These are phyloP conservation scores for Patella pellucida DNA, from an alignment of 2,888 invertebrate genomes.

Conservation along the genomic window DNA sequence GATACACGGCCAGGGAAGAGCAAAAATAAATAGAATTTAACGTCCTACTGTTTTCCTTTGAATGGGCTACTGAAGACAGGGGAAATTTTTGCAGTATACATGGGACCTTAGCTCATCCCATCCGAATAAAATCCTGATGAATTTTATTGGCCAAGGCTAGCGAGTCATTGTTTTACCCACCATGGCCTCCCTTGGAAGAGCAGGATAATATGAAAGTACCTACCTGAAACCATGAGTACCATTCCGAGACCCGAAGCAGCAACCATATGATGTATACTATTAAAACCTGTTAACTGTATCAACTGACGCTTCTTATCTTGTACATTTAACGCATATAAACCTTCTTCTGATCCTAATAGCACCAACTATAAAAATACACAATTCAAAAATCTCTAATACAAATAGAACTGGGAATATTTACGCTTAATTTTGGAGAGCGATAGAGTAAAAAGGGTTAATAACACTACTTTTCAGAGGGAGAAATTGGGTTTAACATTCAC, in stretches of 20 bases:
- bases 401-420: not conserved
- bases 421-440: not conserved
- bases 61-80: too few species aligned
- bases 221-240: slow-evolving; percentile 78
- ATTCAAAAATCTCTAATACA: not conserved
- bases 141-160: too few species aligned
- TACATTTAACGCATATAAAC: slow-evolving; percentile 74
- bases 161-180: too few species aligned
- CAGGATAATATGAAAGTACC: slow-evolving; percentile 3
- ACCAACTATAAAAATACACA: slow-evolving; percentile 63
- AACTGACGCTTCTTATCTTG: slow-evolving; percentile 57
- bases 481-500: not conserved
- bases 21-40: too few species aligned
- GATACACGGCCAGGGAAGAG: not conserved
- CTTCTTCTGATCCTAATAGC: slow-evolving; percentile 77
- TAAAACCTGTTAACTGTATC: slow-evolving; percentile 75
- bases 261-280: slow-evolving; percentile 77
- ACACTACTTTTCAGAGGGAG: too few species aligned
- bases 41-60: too few species aligned
- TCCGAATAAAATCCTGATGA: too few species aligned
- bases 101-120: too few species aligned
- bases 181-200: too few species aligned
- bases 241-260: slow-evolving; percentile 75
- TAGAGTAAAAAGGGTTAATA: too few species aligned
- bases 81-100: too few species aligned